phyloP scores from a whole-genome alignment of 2,888 invertebrate species.

The Stenurella melanura region DNA sequence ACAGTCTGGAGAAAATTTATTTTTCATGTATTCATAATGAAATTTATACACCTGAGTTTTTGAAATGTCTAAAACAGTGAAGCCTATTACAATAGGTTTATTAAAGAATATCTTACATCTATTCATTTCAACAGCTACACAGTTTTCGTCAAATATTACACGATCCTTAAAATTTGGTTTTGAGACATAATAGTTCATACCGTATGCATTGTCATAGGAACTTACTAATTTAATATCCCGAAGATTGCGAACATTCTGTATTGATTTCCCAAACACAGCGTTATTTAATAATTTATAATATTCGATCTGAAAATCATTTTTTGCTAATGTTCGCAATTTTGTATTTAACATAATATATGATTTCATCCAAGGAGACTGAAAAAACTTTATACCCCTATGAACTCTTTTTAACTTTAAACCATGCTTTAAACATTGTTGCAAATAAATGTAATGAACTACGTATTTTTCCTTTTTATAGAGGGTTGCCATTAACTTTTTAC shows the following conservation, averaged over 20 bases:
- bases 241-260: slow-evolving; percentile 52
- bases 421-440: slow-evolving; percentile 56
- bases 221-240: slow-evolving; percentile 46
- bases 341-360: neutral
- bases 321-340: slow-evolving; percentile 6
- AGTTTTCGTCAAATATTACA: slow-evolving; percentile 46
- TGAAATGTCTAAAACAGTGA: slow-evolving; percentile 56
- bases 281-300: slow-evolving; percentile 27
- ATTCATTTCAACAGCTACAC: slow-evolving; percentile 49
- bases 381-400: neutral
- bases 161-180: slow-evolving; percentile 55
- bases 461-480: slow-evolving; percentile 1
- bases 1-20: slow-evolving; percentile 30
- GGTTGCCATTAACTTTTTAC: neutral
- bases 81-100: slow-evolving; percentile 58
- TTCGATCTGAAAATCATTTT: slow-evolving; percentile 52
- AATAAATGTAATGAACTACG: slow-evolving; percentile 36
- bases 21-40: slow-evolving; percentile 54
- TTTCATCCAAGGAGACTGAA: neutral
- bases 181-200: slow-evolving; percentile 48
- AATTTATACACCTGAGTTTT: slow-evolving; percentile 57
- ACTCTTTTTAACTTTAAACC: slow-evolving; percentile 24
- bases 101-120: slow-evolving; percentile 48
- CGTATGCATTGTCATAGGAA: slow-evolving; percentile 43
- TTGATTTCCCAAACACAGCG: slow-evolving; percentile 19